These are phyloP conservation scores for Drosophila formosana DNA, from an alignment of 2,888 invertebrate species.

Conservation along the genomic window DNA sequence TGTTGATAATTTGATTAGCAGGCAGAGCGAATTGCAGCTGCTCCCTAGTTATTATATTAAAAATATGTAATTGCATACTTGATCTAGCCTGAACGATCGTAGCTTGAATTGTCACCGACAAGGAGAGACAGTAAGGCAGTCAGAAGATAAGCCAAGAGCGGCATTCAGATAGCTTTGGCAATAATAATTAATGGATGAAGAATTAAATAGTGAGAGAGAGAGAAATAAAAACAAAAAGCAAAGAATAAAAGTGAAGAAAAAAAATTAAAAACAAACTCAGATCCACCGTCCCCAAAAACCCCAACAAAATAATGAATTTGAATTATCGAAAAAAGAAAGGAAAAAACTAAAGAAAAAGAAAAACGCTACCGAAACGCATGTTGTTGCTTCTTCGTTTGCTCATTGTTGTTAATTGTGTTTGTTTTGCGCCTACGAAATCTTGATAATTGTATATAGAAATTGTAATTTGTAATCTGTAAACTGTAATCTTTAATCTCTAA, in stretches of 20 bases:
- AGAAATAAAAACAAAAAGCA: background rate
- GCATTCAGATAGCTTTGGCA: slow-evolving; percentile 13
- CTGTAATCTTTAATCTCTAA: slow-evolving; percentile 26
- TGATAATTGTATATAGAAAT: slow-evolving; percentile 39
- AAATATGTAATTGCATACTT: slow-evolving; percentile 45
- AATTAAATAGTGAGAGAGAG: background rate
- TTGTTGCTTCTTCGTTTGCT: slow-evolving; percentile 44
- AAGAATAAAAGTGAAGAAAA: slow-evolving; percentile 8
- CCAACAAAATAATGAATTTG: slow-evolving; percentile 1
- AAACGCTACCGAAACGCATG: slow-evolving; percentile 8
- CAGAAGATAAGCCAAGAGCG: background rate
- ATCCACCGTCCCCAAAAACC: slow-evolving; percentile 51
- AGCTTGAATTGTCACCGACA: slow-evolving; percentile 3
- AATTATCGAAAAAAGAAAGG: slow-evolving; percentile 16
- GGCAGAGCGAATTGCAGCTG: slow-evolving; percentile 24
- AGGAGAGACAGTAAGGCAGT: slow-evolving; percentile 6
- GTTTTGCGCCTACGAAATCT: slow-evolving; percentile 18
- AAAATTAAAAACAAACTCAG: slow-evolving; percentile 1
- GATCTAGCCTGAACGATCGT: slow-evolving; percentile 19
- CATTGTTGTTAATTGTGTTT: slow-evolving; percentile 36
- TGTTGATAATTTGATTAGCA: slow-evolving; percentile 69
- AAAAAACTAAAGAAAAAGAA: background rate
- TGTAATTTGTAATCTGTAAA: slow-evolving; percentile 31
- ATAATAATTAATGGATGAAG: slow-evolving; percentile 4
- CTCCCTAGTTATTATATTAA: slow-evolving; percentile 63